Percentiles rank a stretch among this genome's conserved stretches.
Conservation (phyloP, 2,113 vertebrate genomes). For the Brevimyrus niger region DNA sequence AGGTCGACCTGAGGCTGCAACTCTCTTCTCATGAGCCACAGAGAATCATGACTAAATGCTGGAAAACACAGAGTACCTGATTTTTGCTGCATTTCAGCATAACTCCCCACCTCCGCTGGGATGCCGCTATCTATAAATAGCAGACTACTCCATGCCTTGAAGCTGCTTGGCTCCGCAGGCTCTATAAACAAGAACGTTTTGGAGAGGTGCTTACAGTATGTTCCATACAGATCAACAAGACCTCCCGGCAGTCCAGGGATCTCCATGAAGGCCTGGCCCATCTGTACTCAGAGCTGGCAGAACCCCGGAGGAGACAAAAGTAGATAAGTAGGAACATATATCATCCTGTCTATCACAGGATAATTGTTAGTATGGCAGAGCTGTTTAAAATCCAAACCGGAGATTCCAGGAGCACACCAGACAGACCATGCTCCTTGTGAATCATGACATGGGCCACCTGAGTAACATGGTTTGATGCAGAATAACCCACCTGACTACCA, state of each 20-base stretch:
- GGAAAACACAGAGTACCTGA: not conserved
- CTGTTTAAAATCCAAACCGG: not conserved
- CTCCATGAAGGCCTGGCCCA: not conserved
- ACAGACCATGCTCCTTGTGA: not conserved
- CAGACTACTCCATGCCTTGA: not conserved
- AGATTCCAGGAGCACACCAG: not conserved
- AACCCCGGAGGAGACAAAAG: not conserved
- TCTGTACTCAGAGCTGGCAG: not conserved
- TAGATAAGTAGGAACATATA: not conserved
- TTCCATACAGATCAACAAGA: not conserved
- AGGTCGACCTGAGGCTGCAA: not conserved
- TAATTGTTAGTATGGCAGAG: not conserved
- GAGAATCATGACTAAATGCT: not conserved
- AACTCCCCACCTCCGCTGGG: not conserved
- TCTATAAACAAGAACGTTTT: conserved; percentile 5
- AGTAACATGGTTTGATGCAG: not conserved
- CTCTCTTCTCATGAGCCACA: not conserved
- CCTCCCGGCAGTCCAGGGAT: not conserved
- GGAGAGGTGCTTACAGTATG: not conserved
- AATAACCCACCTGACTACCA: not conserved
- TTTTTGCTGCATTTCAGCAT: not conserved
- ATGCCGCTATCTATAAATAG: not conserved
- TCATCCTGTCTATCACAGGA: not conserved
- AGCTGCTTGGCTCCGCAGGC: not conserved
- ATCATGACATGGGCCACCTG: not conserved